Evolutionary conservation across 2,797 vertebrate genomes (phyloP), one percentile per base, ranked within the genome.

Genomic region (Sciaenops ocellatus): DNA sequence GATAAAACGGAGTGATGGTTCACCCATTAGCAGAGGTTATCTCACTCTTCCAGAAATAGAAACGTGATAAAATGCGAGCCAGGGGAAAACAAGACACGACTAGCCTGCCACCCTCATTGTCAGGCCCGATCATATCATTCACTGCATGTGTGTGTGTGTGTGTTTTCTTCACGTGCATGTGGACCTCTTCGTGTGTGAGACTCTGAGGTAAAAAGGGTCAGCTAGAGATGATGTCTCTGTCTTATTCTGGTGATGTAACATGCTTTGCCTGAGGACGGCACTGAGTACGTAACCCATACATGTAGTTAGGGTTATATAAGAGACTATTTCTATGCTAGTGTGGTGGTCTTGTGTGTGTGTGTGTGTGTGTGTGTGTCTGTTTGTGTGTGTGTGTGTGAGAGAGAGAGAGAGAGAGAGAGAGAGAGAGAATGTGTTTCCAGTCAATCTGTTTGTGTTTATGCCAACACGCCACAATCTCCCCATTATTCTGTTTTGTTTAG

Each of bases 231-330:
- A 75, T 78, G 51, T 63, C 64, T 73, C 44, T 48, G 44, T 78
- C 73, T 77, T 41, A 41, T 56, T 76, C 76, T 51, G 56, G 79
- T 89, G 87, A 89, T 82, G 85, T 86, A 85, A 87, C 30, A 28
- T 4, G 15, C 63, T 75, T 87, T 55, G 50, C 59, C 22, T 38
- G 69, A 87, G 78, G 75, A 80, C 24, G 30, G 51, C 22, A 26
- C 47, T 38, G 62, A 67, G 65, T 64, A 7, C 20, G 12, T 79
- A 75, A 79, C 69, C 41, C 62, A n/a, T 79, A 75, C 55, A 66
- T 75, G 61, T 59, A 57, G 73, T 41, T 17, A 38, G 20, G 18
- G 68, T 90, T 92, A 90, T 83, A 62, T 90, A 89, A 91, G 61
- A 54, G 56, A 66, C 60, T 72, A 61, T 80, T 72, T 72, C 66